These are phyloP conservation scores for Heteronetta atricapilla DNA, from an alignment of 2,113 vertebrate species.

Conservation along the genomic window DNA sequence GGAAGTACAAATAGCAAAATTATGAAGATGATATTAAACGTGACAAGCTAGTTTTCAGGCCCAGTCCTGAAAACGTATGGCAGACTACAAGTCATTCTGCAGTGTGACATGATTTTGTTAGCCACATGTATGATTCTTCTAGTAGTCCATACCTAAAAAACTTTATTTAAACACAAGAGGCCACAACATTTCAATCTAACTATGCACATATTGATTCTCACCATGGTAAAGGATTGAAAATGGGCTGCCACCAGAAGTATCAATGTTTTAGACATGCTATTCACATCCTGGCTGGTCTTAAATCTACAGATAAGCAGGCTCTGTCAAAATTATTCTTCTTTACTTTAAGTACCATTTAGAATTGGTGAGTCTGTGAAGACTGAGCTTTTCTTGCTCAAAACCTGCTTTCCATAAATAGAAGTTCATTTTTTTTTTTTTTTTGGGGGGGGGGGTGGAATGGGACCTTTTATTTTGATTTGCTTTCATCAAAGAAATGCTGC, in stretches of 20 bases:
- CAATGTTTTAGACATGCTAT: background rate
- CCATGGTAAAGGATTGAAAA: accelerated
- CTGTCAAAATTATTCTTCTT: background rate
- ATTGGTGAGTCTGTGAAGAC: background rate
- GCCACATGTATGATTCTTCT: background rate
- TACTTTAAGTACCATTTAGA: background rate
- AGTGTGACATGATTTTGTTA: accelerated
- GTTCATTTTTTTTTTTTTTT: too few relatives aligned
- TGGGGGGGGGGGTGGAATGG: too few relatives aligned
- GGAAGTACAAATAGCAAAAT: background rate
- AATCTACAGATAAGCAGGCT: background rate
- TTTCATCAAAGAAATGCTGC: background rate
- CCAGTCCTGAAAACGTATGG: background rate
- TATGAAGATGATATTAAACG: background rate
- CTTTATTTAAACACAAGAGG: background rate
- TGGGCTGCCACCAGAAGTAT: background rate
- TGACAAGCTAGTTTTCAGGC: background rate
- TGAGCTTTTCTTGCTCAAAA: background rate
- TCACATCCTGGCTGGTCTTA: background rate
- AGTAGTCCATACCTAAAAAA: background rate
- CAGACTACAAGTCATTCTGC: background rate
- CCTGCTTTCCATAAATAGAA: background rate
- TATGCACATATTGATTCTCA: too few relatives aligned
- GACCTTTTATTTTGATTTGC: background rate
- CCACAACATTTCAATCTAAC: background rate